A percentile compares a stretch with the other conserved stretches of the same genome.
Conservation (phyloP, 1,140 invertebrate species). For the Nephila pilipes region DNA sequence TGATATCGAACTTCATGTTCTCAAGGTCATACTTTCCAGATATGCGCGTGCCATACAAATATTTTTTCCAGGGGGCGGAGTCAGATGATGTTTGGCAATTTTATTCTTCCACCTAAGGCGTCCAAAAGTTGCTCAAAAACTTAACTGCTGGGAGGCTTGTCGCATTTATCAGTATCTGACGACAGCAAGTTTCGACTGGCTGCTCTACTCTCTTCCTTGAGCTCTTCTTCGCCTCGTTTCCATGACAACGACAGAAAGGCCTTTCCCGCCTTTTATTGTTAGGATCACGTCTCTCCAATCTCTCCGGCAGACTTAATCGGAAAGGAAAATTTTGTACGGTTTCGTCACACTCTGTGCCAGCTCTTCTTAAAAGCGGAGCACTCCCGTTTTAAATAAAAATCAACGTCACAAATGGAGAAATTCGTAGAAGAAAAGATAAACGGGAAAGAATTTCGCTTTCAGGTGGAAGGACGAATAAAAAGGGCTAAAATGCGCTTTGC, state of each 20-base stretch:
- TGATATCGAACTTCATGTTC: too few relatives aligned
- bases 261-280: conserved; percentile 24
- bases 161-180: conserved; percentile 58
- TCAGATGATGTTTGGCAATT: background rate
- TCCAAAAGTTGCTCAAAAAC: background rate
- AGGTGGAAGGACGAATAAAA: background rate
- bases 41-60: too few relatives aligned
- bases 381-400: conserved; percentile 24
- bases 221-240: conserved; percentile 29
- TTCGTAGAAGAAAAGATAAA: background rate
- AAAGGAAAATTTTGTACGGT: conserved; percentile 50
- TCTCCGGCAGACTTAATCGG: conserved; percentile 41
- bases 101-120: background rate
- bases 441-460: background rate
- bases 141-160: background rate
- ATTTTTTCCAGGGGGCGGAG: too few relatives aligned
- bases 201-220: background rate
- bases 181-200: conserved; percentile 53
- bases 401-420: background rate
- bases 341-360: background rate
- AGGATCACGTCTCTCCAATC: conserved; percentile 57
- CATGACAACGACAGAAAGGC: conserved; percentile 38
- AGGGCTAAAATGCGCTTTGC: background rate
- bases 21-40: too few relatives aligned
- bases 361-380: background rate